Evolutionary conservation across 2,888 invertebrate species (phyloP).

Genomic region (Polydrusus tereticollis): DNA sequence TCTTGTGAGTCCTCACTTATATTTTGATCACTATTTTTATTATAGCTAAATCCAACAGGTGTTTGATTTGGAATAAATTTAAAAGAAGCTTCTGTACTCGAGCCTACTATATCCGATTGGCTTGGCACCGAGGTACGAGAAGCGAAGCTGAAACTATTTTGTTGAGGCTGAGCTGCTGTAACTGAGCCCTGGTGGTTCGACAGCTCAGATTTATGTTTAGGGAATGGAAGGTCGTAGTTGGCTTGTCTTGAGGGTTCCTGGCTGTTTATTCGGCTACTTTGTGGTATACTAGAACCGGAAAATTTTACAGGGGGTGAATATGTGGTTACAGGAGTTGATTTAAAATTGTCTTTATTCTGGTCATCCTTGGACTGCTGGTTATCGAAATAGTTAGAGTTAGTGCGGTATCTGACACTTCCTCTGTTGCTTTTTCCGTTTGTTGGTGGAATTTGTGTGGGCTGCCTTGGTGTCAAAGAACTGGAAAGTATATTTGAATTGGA

Average conservation of each 20-base stretch:
- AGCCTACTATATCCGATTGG: not conserved
- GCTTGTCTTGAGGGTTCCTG: not conserved
- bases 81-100: not conserved
- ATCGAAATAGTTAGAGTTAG: not conserved
- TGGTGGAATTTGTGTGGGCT: not conserved
- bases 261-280: not conserved
- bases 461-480: not conserved
- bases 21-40: not conserved
- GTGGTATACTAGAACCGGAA: not conserved
- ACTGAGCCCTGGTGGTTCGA: not conserved
- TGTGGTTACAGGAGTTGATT: constrained; percentile 27
- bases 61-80: not conserved
- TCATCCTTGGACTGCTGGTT: not conserved
- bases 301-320: constrained; percentile 27
- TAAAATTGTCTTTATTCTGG: not conserved
- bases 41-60: not conserved
- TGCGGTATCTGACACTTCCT: constrained; percentile 38
- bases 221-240: constrained; percentile 53
- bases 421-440: constrained; percentile 18
- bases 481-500: not conserved
- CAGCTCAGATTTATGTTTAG: constrained; percentile 45
- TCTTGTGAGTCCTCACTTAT: constrained; percentile 61
- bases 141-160: not conserved
- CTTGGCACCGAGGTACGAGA: not conserved
- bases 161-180: not conserved